phyloP scores from a whole-genome alignment of 2,888 invertebrate species.

The Aquatica leii region DNA sequence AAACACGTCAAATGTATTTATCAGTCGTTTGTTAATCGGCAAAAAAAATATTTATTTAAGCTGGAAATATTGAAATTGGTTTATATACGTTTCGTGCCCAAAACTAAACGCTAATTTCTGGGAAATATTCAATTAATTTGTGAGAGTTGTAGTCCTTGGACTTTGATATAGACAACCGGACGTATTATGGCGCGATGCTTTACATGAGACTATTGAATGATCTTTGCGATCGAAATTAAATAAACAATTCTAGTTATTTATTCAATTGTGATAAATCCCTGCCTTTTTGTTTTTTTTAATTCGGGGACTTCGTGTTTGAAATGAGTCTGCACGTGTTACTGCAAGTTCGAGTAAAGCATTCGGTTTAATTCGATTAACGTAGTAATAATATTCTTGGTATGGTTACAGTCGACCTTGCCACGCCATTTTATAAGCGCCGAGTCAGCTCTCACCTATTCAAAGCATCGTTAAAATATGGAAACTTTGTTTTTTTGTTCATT shows the following conservation, averaged over 20 bases:
- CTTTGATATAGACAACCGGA: constrained; percentile 31
- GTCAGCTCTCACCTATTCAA: constrained; percentile 29
- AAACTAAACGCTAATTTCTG: constrained; percentile 11
- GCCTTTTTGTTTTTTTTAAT: not conserved
- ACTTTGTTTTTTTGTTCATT: too few relatives aligned
- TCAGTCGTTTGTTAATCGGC: too few relatives aligned
- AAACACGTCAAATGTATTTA: too few relatives aligned
- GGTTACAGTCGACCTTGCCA: constrained; percentile 37
- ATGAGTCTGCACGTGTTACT: too few relatives aligned
- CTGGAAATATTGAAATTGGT: too few relatives aligned
- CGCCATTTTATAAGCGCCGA: constrained; percentile 6
- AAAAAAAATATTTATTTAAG: too few relatives aligned
- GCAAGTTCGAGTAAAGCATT: too few relatives aligned
- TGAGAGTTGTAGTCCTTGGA: constrained; percentile 31
- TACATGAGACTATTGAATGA: constrained; percentile 25
- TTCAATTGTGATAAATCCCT: not conserved
- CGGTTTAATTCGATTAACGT: too few relatives aligned
- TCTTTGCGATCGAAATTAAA: constrained; percentile 16
- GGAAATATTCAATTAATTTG: constrained; percentile 27
- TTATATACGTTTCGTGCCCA: not conserved
- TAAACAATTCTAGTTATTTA: constrained; percentile 20
- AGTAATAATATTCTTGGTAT: constrained; percentile 19
- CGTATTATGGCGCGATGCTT: constrained; percentile 23
- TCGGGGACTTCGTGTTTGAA: too few relatives aligned
- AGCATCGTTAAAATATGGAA: constrained; percentile 29